phyloP scores from a whole-genome alignment of 2,888 invertebrate genomes.

The Lycia hirtaria region DNA sequence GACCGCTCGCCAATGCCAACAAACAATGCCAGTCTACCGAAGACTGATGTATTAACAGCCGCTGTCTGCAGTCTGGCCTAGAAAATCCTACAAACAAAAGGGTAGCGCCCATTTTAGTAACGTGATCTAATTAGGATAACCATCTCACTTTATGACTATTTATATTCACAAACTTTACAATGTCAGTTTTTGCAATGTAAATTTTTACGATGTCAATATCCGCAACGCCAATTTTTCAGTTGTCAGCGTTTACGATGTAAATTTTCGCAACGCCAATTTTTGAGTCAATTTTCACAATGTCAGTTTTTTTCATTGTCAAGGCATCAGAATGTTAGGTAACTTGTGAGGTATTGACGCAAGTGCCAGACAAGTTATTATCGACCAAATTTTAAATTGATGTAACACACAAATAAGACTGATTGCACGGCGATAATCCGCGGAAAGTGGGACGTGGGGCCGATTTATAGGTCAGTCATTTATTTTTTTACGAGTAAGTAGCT shows the following conservation, averaged over 20 bases:
- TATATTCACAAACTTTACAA: too few species aligned
- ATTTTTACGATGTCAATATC: too few species aligned
- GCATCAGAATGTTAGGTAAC: conserved; percentile 29
- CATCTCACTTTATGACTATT: conserved; percentile 51
- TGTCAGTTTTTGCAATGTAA: conserved; percentile 53
- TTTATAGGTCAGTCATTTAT: conserved; percentile 1
- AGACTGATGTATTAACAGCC: conserved; percentile 52
- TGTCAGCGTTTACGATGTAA: too few species aligned
- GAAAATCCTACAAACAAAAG: conserved; percentile 26
- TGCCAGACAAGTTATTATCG: conserved; percentile 8
- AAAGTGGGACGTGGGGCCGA: conserved; percentile 13
- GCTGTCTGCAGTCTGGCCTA: conserved; percentile 36
- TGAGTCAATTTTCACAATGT: conserved; percentile 50
- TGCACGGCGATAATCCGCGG: conserved; percentile 16
- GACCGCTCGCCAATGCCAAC: conserved; percentile 65
- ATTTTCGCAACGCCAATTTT: too few species aligned
- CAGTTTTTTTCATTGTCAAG: conserved; percentile 58
- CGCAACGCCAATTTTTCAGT: too few species aligned
- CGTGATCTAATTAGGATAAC: conserved; percentile 65
- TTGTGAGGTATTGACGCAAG: conserved; percentile 12
- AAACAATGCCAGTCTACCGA: conserved; percentile 63
- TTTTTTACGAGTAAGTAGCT: not conserved
- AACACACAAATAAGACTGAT: conserved; percentile 19
- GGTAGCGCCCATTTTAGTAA: conserved; percentile 51
- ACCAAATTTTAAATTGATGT: conserved; percentile 12